Evolutionary conservation across 2,888 invertebrate species (phyloP), one percentile per base, ranked within the genome.

Genomic region (Meteorus cinctellus): DNA sequence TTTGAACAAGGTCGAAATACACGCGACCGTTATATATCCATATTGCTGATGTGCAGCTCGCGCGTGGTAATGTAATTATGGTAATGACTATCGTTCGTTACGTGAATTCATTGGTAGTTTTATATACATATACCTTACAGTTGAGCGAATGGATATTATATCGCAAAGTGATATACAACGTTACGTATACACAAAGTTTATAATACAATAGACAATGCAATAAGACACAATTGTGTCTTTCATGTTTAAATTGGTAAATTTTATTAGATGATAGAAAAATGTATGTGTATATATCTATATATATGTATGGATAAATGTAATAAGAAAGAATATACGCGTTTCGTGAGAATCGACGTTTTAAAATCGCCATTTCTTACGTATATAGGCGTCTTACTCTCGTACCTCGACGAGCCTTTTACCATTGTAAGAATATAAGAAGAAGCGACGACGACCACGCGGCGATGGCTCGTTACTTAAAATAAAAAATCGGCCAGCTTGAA

Each of bases 321-420:
- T 41, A 72, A 36, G 27, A 66, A 71, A 31, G 48, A 41, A 31
- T 41, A 55, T 51, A 68, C 80, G 79, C 79, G 75, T 79, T 81
- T 81, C 80, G 80, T 81, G 80, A 81, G 78, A 81, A 81, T 83
- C 79, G 81, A 81, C 82, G 82, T 81, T 83, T 84, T 86, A 83
- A 86, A 85, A 82, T 85, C 84, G 81, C 83, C 84, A 82, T 85
- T 83, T 48, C 16, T 48, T 48, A n/a, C 14, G n/a, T 16, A 48
- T 48, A 48, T n/a, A 78, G 77, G 72, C 48, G 71, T 76, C 67
- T 63, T 59, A 45, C n/a, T 55, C 71, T 36, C 67, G 27, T 72
- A 34, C 62, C 67, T 65, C 68, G 29, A 19, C 69, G 59, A 62
- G 71, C 67, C 68, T 72, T 70, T 72, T 55, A 74, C 71, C 48